phyloP scores from a whole-genome alignment of 2,797 vertebrate genomes.

The Platalea minor region DNA sequence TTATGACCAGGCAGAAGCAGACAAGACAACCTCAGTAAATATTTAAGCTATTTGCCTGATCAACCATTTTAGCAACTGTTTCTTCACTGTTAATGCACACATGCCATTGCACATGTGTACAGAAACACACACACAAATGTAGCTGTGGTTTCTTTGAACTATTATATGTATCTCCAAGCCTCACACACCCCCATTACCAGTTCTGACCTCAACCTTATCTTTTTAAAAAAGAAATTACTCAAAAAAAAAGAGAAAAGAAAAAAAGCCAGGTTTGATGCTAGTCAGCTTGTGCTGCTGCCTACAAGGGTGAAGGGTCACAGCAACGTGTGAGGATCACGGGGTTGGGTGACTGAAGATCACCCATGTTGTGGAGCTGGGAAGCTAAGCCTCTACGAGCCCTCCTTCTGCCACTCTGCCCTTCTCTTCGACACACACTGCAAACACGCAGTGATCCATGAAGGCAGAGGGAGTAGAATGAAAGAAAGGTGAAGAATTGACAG shows the following conservation, averaged over 20 bases:
- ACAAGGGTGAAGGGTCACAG: background rate
- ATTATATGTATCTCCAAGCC: background rate
- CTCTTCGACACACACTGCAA: conserved; percentile 50
- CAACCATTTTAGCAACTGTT: conserved; percentile 44
- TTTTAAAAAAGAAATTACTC: background rate
- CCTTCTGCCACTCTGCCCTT: conserved; percentile 67
- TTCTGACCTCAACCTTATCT: background rate
- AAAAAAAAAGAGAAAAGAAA: background rate
- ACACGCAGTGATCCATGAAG: conserved; percentile 66
- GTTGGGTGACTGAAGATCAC: conserved; percentile 44
- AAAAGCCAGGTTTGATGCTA: background rate
- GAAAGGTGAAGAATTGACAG: conserved; percentile 72
- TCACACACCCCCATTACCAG: background rate
- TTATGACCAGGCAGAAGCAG: conserved; percentile 42
- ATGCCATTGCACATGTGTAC: background rate
- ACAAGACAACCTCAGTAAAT: conserved; percentile 55
- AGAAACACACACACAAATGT: background rate
- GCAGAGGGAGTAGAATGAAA: conserved; percentile 53
- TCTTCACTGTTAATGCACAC: background rate
- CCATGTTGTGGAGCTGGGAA: conserved; percentile 47
- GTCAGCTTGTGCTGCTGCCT: conserved; percentile 49
- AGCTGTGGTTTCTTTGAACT: background rate
- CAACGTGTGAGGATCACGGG: conserved; percentile 21
- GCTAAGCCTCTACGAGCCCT: conserved; percentile 29
- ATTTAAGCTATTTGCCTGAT: conserved; percentile 60